Evolutionary conservation across 2,797 vertebrate genomes (phyloP), one percentile per base, ranked within the genome.

Genomic region (Momotus momota): DNA sequence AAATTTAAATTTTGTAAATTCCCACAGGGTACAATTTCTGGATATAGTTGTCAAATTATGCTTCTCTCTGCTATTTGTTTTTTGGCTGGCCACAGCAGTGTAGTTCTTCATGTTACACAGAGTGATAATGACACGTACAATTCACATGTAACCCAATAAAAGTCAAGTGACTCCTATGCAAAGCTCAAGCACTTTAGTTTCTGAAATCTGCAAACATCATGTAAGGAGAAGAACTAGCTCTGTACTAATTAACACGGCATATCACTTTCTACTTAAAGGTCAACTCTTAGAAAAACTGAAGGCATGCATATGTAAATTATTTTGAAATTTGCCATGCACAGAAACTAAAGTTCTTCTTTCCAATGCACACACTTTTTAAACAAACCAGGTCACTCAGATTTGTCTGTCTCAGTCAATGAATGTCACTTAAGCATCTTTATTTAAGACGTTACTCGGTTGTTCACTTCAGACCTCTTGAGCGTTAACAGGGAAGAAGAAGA

Each of bases 1-100:
- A 81, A 94, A 95, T 70, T 71, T 66, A 75, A 94, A 90, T 55
- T 93, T 86, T 15, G 11, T 66, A 66, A 81, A 93, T 61, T 91
- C 62, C 77, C 88, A 81, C 10, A 45, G 41, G 82, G 79, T 51
- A 88, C 62, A 81, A 81, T 69, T 79, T 90, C 73, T 58, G 15
- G 22, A 61, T 81, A 12, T 70, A 86, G 91, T 5, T 72, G 55
- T 81, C 82, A 93, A 88, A 88, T 91, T 65, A 88, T 26, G 25
- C 55, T 89, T 67, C 65, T 48, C 27, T 29, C 43, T 81, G 65
- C 35, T 89, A 48, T 74, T 75, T 65, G 29, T 65, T 82, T 72
- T 90, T 26, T 81, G 54, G 27, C 33, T 81, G 43, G 72, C 58
- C 54, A 45, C 20, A 86, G 43, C n/a, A 74, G 22, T 21, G 20